phyloP scores from a whole-genome alignment of 2,113 vertebrate genomes.

The Callionymus lyra region DNA sequence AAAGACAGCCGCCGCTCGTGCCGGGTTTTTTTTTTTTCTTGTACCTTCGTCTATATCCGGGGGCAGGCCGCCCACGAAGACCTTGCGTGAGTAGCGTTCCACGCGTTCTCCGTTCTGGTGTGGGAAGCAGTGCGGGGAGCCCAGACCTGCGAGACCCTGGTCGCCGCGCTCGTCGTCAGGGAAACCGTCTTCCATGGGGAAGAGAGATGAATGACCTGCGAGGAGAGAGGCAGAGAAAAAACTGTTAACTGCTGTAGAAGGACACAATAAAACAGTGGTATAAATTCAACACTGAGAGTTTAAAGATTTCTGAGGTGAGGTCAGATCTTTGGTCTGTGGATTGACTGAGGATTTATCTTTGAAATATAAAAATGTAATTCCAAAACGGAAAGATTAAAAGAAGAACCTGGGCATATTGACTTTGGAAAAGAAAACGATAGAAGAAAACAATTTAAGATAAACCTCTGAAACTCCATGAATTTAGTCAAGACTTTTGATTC shows the following conservation, averaged over 20 bases:
- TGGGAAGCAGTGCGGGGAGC: constrained; percentile 93
- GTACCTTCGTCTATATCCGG: constrained; percentile 98
- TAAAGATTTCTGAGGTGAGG: no score
- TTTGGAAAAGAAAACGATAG: no score
- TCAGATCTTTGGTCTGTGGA: no score
- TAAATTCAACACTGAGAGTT: background rate
- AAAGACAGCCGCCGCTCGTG: no score
- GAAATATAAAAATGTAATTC: no score
- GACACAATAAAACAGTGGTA: background rate
- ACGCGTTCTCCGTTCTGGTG: constrained; percentile 97
- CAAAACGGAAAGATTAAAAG: no score
- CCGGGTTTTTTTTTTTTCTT: no score
- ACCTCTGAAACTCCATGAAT: no score
- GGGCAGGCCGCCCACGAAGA: constrained; percentile 93
- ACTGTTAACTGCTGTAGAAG: constrained; percentile 9
- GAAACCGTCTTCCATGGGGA: constrained; percentile 98
- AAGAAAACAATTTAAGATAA: no score
- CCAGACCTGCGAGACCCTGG: constrained; percentile 83
- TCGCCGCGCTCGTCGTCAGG: constrained; percentile 93
- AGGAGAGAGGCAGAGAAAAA: constrained; percentile 1
- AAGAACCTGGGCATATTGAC: no score
- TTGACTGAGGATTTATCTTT: no score
- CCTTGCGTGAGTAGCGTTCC: constrained; percentile 95
- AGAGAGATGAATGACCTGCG: constrained; percentile 92
- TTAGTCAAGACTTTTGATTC: no score